These are phyloP conservation scores for Catamblyrhynchus diadema DNA, from an alignment of 2,797 vertebrate species.

Conservation along the genomic window DNA sequence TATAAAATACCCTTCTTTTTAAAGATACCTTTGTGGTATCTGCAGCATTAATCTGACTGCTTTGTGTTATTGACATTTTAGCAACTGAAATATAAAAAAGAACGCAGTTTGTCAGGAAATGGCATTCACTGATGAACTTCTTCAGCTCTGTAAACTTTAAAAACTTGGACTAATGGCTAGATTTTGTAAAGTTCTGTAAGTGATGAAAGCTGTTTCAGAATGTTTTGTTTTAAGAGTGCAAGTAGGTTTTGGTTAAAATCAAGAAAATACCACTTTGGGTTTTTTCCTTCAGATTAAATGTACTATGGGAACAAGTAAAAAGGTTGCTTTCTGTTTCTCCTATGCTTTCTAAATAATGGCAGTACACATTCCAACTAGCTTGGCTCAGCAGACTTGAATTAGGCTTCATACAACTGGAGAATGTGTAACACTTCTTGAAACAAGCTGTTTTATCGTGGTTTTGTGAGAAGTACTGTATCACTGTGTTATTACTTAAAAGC, in stretches of 20 bases:
- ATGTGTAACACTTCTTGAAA: neutral
- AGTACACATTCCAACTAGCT: neutral
- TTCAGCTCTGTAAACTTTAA: neutral
- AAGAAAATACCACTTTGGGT: neutral
- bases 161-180: neutral
- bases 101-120: neutral
- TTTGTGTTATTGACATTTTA: neutral
- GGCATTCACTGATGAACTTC: neutral
- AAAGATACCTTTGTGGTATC: neutral
- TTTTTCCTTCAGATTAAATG: neutral
- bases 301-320: neutral
- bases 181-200: neutral
- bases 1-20: neutral
- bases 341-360: neutral
- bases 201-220: neutral
- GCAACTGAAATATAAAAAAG: neutral
- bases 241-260: neutral
- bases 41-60: neutral
- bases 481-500: neutral
- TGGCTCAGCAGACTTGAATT: neutral
- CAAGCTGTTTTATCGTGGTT: neutral
- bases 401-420: neutral
- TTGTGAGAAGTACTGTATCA: neutral
- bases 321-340: neutral
- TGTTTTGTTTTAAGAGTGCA: neutral